Evolutionary conservation across 2,888 invertebrate species (phyloP).

Genomic region (Sturmia bella): DNA sequence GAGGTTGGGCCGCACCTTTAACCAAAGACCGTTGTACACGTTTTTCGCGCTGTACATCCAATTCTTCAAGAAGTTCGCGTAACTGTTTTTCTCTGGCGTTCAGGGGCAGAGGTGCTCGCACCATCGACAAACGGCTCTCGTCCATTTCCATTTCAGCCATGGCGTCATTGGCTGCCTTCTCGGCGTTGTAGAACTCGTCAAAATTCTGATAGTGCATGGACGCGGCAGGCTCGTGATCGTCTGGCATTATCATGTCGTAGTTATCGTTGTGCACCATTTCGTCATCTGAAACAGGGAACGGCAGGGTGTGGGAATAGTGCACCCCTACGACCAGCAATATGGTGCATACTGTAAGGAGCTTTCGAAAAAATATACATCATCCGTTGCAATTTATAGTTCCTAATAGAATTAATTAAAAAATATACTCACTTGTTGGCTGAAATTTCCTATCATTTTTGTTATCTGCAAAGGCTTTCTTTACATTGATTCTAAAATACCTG

Average conservation of each 20-base stretch:
- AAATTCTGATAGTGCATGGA: slow-evolving; percentile 77
- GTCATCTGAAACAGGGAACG: slow-evolving; percentile 66
- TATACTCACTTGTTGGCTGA: slow-evolving; percentile 33
- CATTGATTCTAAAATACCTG: slow-evolving; percentile 6
- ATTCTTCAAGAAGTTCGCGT: slow-evolving; percentile 73
- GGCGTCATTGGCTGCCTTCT: slow-evolving; percentile 67
- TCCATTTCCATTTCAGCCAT: slow-evolving; percentile 76
- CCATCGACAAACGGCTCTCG: slow-evolving; percentile 73
- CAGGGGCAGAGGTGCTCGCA: slow-evolving; percentile 75
- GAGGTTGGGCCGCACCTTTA: slow-evolving; percentile 75
- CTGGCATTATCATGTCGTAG: slow-evolving; percentile 75
- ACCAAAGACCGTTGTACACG: slow-evolving; percentile 73
- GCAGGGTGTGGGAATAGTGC: neutral
- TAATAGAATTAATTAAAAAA: neutral
- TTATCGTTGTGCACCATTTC: slow-evolving; percentile 73
- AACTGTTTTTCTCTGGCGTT: slow-evolving; percentile 73
- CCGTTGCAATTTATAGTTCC: neutral
- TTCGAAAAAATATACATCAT: neutral
- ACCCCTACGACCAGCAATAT: slow-evolving; percentile 41
- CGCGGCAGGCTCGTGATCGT: slow-evolving; percentile 74
- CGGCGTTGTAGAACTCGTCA: slow-evolving; percentile 74
- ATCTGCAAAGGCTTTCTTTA: slow-evolving; percentile 13
- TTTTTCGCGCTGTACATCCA: slow-evolving; percentile 74
- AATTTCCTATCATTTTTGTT: slow-evolving; percentile 44
- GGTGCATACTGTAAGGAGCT: slow-evolving; percentile 68